Conservation (phyloP, 2,797 vertebrate genomes). For the Rhyacichthys aspro region DNA sequence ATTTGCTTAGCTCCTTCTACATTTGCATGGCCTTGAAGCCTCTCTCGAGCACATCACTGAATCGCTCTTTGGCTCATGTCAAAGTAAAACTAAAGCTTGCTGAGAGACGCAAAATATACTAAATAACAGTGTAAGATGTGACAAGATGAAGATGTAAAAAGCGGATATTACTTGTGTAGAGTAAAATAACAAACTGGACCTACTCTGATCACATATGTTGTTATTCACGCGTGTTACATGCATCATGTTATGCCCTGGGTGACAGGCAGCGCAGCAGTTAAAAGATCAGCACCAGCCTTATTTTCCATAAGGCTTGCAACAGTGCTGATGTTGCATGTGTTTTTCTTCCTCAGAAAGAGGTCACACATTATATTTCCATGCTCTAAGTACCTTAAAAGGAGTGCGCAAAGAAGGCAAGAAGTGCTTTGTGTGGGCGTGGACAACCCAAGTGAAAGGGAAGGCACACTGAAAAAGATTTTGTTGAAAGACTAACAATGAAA, state of each 20-base stretch:
- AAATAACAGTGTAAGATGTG: background rate
- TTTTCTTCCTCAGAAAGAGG: slow-evolving; percentile 16
- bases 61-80: background rate
- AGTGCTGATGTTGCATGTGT: slow-evolving; percentile 37
- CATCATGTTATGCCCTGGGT: slow-evolving; percentile 5
- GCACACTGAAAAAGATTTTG: slow-evolving; percentile 13
- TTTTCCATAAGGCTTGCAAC: slow-evolving; percentile 6
- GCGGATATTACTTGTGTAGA: background rate
- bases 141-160: slow-evolving; percentile 3
- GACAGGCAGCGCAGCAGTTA: background rate
- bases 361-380: slow-evolving; percentile 1
- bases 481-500: slow-evolving; percentile 27
- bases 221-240: background rate
- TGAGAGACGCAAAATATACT: background rate
- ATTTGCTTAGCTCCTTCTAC: background rate
- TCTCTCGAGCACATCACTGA: background rate
- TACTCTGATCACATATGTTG: slow-evolving; percentile 6
- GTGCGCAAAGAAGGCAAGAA: slow-evolving; percentile 10
- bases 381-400: slow-evolving; percentile 43
- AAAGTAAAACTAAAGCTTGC: background rate
- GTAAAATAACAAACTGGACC: background rate
- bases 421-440: background rate
- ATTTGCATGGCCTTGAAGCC: slow-evolving; percentile 4
- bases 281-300: slow-evolving; percentile 4
- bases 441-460: too few species aligned